Conservation (phyloP, 2,888 invertebrate genomes). For the Blastobasis lacticolella region DNA sequence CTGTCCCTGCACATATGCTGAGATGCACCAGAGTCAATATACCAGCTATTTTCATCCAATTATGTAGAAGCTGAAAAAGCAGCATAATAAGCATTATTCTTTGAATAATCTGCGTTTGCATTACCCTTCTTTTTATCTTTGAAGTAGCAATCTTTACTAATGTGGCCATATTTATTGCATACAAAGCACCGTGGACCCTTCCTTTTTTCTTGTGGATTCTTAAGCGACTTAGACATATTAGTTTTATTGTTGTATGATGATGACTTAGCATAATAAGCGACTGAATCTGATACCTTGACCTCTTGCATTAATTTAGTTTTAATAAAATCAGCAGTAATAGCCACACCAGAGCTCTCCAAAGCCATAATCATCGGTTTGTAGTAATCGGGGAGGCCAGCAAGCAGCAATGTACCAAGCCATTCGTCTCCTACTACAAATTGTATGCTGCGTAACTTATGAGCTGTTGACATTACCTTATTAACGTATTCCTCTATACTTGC, state of each 20-base stretch:
- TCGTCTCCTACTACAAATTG: conserved; percentile 16
- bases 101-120: not conserved
- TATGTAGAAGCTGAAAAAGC: not conserved
- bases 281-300: conserved; percentile 8
- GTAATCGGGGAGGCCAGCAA: conserved; percentile 15
- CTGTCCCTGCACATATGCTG: conserved; percentile 19
- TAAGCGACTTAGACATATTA: not conserved
- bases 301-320: conserved; percentile 11
- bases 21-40: conserved; percentile 29
- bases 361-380: conserved; percentile 9
- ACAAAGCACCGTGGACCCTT: conserved; percentile 5
- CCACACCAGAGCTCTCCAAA: conserved; percentile 3
- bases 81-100: not conserved
- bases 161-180: conserved; percentile 11
- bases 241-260: not conserved
- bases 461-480: conserved; percentile 13
- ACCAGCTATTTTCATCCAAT: conserved; percentile 13
- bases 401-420: conserved; percentile 16
- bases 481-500: conserved; percentile 16
- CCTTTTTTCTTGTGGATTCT: not conserved
- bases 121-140: conserved; percentile 3
- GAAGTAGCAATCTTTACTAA: conserved; percentile 7
- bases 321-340: conserved; percentile 2
- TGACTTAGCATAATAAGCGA: conserved; percentile 7
- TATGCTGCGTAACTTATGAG: conserved; percentile 17